phyloP scores from a whole-genome alignment of 2,888 invertebrate species.

The Drosophila prolongata region DNA sequence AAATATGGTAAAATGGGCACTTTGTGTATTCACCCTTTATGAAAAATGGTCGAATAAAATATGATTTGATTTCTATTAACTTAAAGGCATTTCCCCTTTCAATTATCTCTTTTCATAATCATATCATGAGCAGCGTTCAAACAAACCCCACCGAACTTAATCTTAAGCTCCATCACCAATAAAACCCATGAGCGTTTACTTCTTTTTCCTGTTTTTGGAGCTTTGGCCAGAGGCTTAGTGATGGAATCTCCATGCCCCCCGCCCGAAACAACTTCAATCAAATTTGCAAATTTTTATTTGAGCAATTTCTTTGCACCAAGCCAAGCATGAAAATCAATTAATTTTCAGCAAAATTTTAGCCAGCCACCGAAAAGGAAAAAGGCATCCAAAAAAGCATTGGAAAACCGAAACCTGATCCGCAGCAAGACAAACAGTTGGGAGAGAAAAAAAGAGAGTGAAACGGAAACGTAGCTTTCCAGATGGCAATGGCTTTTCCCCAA shows the following conservation, averaged over 20 bases:
- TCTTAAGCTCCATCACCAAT: slow-evolving; percentile 35
- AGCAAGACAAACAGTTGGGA: slow-evolving; percentile 45
- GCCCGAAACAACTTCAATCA: slow-evolving; percentile 74
- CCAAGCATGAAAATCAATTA: slow-evolving; percentile 79
- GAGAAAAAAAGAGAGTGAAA: slow-evolving; percentile 3
- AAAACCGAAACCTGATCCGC: slow-evolving; percentile 40
- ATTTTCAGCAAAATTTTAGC: slow-evolving; percentile 78
- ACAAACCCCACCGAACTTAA: slow-evolving; percentile 39
- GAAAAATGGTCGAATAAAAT: too few relatives aligned
- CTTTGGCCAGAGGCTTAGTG: slow-evolving; percentile 72
- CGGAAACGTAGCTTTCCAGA: slow-evolving; percentile 51
- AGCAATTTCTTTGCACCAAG: slow-evolving; percentile 75
- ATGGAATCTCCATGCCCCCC: not conserved
- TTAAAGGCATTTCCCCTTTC: slow-evolving; percentile 9
- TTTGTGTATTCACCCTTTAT: too few relatives aligned
- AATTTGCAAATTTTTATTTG: slow-evolving; percentile 78
- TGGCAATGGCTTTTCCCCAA: slow-evolving; percentile 77
- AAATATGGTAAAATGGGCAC: too few relatives aligned
- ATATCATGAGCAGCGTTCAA: slow-evolving; percentile 48
- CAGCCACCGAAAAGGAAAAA: slow-evolving; percentile 36
- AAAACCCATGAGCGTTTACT: not conserved
- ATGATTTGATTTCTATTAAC: not conserved
- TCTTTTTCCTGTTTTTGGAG: slow-evolving; percentile 51
- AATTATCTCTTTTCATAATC: slow-evolving; percentile 37
- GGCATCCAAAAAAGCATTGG: slow-evolving; percentile 28